phyloP scores from a whole-genome alignment of 1,140 invertebrate species.

The Sinonovacula constricta region DNA sequence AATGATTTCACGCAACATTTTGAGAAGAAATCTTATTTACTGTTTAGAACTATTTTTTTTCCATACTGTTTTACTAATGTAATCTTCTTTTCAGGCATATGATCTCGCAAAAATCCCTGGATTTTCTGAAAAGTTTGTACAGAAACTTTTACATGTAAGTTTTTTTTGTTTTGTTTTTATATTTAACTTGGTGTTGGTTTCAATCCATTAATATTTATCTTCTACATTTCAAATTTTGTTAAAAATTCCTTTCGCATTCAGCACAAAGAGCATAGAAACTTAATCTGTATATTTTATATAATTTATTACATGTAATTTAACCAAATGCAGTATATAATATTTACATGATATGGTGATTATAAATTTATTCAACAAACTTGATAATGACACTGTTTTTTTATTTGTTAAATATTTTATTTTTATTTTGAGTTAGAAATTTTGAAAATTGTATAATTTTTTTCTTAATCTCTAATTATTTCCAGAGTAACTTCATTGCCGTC shows the following conservation, averaged over 20 bases:
- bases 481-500: constrained; percentile 49
- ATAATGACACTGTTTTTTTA: not conserved
- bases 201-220: no score
- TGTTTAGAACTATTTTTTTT: not conserved
- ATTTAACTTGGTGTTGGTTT: no score
- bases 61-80: not conserved
- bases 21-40: not conserved
- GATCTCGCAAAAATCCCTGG: constrained; percentile 66
- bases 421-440: no score
- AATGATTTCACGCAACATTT: not conserved
- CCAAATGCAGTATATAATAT: no score
- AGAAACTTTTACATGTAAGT: constrained; percentile 64
- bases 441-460: no score
- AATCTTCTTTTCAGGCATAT: constrained; percentile 58
- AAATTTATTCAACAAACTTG: not conserved
- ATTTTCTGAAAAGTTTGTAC: constrained; percentile 68
- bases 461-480: no score
- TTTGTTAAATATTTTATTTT: not conserved
- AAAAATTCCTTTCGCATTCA: no score
- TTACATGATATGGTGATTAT: not conserved
- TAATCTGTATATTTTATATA: no score
- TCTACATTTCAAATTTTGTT: no score
- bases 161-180: no score
- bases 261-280: no score
- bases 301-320: no score